Evolutionary conservation across 2,113 vertebrate species (phyloP).

Genomic region (Gopherus flavomarginatus): DNA sequence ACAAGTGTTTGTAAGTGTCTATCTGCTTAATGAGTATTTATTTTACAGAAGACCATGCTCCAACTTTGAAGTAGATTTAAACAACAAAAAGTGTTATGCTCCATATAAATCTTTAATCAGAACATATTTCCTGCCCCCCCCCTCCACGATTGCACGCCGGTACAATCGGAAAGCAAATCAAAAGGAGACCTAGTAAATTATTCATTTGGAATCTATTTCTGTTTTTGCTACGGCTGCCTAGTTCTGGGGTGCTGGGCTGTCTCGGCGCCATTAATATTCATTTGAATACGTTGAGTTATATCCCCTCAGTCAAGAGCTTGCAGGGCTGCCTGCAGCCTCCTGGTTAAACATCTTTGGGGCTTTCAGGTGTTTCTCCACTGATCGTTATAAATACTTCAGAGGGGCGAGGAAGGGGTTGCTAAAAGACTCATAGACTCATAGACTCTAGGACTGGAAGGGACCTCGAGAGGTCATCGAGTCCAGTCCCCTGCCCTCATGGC

Average conservation of each 20-base stretch:
- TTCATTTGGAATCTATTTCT: constrained; percentile 15
- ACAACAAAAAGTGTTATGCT: background rate
- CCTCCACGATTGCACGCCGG: background rate
- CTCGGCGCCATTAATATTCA: background rate
- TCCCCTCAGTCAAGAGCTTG: fast-evolving
- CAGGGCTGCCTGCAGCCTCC: fast-evolving
- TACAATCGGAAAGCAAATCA: constrained; percentile 9
- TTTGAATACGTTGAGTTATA: fast-evolving
- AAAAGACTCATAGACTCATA: no score
- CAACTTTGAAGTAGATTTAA: constrained; percentile 9
- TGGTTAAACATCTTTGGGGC: background rate
- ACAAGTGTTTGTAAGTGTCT: fast-evolving
- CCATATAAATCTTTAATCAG: constrained; percentile 45
- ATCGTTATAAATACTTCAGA: fast-evolving
- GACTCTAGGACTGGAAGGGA: no score
- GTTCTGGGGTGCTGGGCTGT: fast-evolving
- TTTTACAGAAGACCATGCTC: background rate
- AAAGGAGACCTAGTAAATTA: constrained; percentile 31
- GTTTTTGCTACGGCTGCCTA: background rate
- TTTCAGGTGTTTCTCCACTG: fast-evolving
- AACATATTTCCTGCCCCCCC: background rate
- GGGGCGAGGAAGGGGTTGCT: background rate
- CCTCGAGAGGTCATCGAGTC: no score
- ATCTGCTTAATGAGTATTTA: background rate
- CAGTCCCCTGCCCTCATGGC: no score